Evolutionary conservation across 2,888 invertebrate genomes (phyloP), one percentile per base, ranked within the genome.

Genomic region (Plusia festucae): DNA sequence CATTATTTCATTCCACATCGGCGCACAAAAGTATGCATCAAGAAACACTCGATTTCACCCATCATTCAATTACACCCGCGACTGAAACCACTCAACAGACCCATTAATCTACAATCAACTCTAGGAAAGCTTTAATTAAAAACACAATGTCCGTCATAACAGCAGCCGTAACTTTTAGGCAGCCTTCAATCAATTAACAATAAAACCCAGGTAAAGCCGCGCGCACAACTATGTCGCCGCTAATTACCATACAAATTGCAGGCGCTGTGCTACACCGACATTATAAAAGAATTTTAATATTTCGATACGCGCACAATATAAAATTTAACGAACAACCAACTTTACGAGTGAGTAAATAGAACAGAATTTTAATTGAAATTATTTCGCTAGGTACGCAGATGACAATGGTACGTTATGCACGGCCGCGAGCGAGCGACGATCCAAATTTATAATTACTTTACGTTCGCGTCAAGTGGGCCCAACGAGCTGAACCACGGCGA

Each of bases 351-450:
- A 40, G 60, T 40, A 65, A 70, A 76, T 79, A 75, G 59, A 73
- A 73, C 32, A 30, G 80, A 81, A 79, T 81, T 80, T 81, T 73
- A 77, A 81, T 81, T 79, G 73, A 69, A 73, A 79, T 81, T 70
- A 76, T 76, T 73, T 68, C 58, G 55, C 40, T 22, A 52, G 67
- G 58, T 59, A 22, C 16, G 22, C 60, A 62, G 60, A 65, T 73
- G 79, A 73, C 79, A 75, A 67, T 64, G 49, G 70, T 30, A 22
- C 9, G 62, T n/a, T 49, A 60, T 73, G 72, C 69, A 70, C 49
- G 60, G 20, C 0, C 53, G 56, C 30, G 54, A 59, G 54, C 52
- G 65, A 13, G 70, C 67, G 68, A 40, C 51, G 15, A 64, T 75
- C 70, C 53, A 55, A 65, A 76, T 81, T 70, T 64, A 57, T 79